These are phyloP conservation scores for Myotis brandtii DNA, from an alignment of 2,113 vertebrate genomes.

Conservation along the genomic window DNA sequence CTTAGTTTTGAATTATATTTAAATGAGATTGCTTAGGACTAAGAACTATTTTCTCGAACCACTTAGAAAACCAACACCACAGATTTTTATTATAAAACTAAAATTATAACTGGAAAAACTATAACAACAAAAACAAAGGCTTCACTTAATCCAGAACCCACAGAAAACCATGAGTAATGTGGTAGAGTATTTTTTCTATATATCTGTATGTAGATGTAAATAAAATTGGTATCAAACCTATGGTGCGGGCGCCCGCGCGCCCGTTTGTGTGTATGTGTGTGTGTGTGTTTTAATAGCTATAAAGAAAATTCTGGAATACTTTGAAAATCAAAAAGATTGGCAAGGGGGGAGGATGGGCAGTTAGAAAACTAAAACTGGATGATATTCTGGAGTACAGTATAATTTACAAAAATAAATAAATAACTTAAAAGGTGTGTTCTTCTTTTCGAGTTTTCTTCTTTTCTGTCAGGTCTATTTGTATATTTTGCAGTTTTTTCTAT, in stretches of 20 bases:
- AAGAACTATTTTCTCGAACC: background rate
- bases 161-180: background rate
- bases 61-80: background rate
- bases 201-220: background rate
- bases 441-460: background rate
- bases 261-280: no score
- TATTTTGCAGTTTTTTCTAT: background rate
- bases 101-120: background rate
- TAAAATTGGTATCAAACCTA: background rate
- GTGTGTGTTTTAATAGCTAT: background rate
- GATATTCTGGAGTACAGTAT: background rate
- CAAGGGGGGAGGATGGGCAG: background rate
- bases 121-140: background rate
- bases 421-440: background rate
- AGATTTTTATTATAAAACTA: slow-evolving; percentile 18
- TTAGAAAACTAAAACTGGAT: background rate
- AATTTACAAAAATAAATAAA: slow-evolving; percentile 47
- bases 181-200: background rate
- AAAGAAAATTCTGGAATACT: background rate
- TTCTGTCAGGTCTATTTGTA: background rate
- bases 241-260: background rate
- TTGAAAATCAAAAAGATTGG: slow-evolving; percentile 45
- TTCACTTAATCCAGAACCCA: background rate
- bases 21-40: background rate
- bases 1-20: background rate